These are phyloP conservation scores for Tetragnatha montana DNA, from an alignment of 2,888 invertebrate species.

Conservation along the genomic window DNA sequence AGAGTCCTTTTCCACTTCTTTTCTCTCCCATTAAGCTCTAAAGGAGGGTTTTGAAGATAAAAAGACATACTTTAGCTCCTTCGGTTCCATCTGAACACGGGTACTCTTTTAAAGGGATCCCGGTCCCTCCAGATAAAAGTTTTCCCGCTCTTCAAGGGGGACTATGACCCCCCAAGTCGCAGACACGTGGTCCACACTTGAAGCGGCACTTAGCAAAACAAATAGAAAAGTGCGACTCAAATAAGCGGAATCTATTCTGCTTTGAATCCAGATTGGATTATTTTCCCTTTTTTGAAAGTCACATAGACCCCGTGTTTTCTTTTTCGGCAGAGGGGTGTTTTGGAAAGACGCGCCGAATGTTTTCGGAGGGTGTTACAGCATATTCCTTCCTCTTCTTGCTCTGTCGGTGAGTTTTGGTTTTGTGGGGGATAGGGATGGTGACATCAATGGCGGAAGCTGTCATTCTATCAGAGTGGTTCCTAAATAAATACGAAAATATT, in stretches of 20 bases:
- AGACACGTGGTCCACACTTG: slow-evolving; percentile 63
- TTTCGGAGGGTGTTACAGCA: no score
- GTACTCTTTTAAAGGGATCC: slow-evolving; percentile 39
- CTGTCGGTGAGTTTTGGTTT: no score
- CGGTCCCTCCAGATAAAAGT: slow-evolving; percentile 52
- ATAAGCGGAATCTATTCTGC: slow-evolving; percentile 58
- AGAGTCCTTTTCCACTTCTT: no score
- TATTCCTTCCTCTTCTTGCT: no score
- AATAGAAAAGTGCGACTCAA: slow-evolving; percentile 55
- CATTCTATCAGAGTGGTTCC: no score
- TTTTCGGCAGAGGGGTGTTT: no score
- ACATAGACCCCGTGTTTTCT: no score
- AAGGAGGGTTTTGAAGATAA: background rate
- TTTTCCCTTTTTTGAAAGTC: slow-evolving; percentile 29
- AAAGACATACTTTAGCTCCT: background rate
- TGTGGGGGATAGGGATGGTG: no score
- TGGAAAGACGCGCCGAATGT: no score
- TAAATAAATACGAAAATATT: no score
- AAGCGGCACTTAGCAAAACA: slow-evolving; percentile 53
- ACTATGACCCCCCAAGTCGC: slow-evolving; percentile 61
- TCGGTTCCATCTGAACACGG: slow-evolving; percentile 9
- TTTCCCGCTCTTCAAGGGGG: background rate
- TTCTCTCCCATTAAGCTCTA: background rate
- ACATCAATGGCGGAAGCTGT: no score
- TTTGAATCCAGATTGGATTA: slow-evolving; percentile 57